Evolutionary conservation across 2,888 invertebrate species (phyloP).

Genomic region (Unio delphinus): DNA sequence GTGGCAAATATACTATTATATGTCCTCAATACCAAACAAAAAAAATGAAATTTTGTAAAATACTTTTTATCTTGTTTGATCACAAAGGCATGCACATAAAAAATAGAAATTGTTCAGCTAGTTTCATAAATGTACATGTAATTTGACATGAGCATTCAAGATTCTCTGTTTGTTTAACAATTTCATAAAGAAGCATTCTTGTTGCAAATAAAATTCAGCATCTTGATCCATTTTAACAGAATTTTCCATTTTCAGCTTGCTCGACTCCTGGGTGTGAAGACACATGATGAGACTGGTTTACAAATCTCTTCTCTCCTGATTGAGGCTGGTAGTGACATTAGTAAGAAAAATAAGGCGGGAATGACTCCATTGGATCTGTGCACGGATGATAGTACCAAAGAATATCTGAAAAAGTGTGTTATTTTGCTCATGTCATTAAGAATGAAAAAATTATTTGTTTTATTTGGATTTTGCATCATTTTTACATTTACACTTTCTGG

Average conservation of each 20-base stretch:
- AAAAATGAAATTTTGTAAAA: no score
- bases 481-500: no score
- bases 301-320: conserved; percentile 42
- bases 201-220: not conserved
- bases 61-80: no score
- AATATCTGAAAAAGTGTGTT: conserved; percentile 36
- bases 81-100: no score
- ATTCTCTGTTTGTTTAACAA: not conserved
- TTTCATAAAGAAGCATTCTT: not conserved
- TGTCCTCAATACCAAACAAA: no score
- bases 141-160: no score
- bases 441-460: not conserved
- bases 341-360: conserved; percentile 35
- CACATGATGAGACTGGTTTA: conserved; percentile 29
- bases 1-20: no score
- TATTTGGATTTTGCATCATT: no score
- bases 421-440: not conserved
- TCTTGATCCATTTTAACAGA: no score
- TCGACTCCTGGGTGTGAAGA: conserved; percentile 20
- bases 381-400: conserved; percentile 24
- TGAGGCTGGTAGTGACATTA: conserved; percentile 34
- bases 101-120: no score
- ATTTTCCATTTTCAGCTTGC: conserved; percentile 15
- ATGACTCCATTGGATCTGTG: conserved; percentile 45
- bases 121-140: no score